Base-by-base conservation (phyloP, 1,140 invertebrate genomes). In the Holcopasites calliopsidis region DNA sequence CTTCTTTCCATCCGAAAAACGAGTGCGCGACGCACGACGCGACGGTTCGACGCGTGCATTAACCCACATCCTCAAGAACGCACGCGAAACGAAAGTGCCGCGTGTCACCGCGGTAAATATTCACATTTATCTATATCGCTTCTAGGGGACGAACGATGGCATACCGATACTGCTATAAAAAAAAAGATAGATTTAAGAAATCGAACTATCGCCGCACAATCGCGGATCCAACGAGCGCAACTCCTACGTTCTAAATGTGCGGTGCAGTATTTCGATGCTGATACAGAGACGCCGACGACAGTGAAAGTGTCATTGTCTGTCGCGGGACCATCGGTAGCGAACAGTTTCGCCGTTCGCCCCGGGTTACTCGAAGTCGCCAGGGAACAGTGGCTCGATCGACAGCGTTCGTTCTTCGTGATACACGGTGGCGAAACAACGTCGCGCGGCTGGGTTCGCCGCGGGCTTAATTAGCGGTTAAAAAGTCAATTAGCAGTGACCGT, bases 401-500 rank as follows among this genome's bases (percentile, higher is more conserved):
- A n/a, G 5, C 3, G 38, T 7, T 10, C 16, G 26, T 16, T n/a
- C 54, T 21, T 42, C 23, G n/a, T n/a, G n/a, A n/a, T n/a, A n/a
- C 23, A 16, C 26, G 11, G 40, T 49, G 26, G 28, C 69, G 58
- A 64, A 78, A 83, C 66, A 61, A 58, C 76, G 74, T 80, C 66
- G 33, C n/a, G 6, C 73, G 49, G 31, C 50, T 62, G 76, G 69
- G 73, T 58, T 79, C 77, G 65, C 69, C 77, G 13, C 58, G 21
- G 70, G 76, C 79, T 79, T 87, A 87, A 87, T 87, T 82, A 85
- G 61, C 74, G 78, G 81, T 88, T 86, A 81, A 88, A 84, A 86
- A 82, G 83, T 87, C 81, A 88, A 88, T 88, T 88, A 87, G 79
- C 79, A 64, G 79, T 85, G 85, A 87, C 84, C 79, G 83, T 85